A percentile compares a stretch with the other conserved stretches of the same genome.
phyloP scores from a whole-genome alignment of 2,888 invertebrate genomes.

The Oscheius sp. region DNA sequence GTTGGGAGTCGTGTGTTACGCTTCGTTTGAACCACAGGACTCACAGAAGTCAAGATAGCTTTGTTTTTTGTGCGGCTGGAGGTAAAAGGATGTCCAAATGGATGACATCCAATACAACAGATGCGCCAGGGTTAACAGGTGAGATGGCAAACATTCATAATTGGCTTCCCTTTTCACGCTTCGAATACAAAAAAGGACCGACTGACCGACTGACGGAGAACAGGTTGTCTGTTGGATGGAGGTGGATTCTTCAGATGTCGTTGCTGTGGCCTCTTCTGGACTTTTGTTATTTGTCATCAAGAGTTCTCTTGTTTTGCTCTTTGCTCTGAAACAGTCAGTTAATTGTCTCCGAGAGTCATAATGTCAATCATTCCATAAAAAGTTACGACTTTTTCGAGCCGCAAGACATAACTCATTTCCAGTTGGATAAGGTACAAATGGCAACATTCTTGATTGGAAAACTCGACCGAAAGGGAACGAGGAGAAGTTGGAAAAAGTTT shows the following conservation, averaged over 20 bases:
- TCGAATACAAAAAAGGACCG: neutral
- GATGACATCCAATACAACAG: constrained; percentile 29
- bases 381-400: no score
- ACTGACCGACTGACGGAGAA: constrained; percentile 17
- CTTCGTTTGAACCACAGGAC: constrained; percentile 15
- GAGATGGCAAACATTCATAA: constrained; percentile 23
- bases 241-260: constrained; percentile 17
- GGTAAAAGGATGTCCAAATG: constrained; percentile 17
- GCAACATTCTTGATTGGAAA: no score
- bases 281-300: no score
- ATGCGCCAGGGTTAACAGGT: constrained; percentile 32
- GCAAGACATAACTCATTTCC: no score
- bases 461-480: neutral
- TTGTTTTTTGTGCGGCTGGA: neutral
- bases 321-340: neutral
- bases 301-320: neutral
- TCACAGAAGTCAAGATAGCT: neutral
- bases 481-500: neutral
- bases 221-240: constrained; percentile 23
- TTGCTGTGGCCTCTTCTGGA: constrained; percentile 7
- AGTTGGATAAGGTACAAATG: no score
- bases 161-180: no score
- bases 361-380: neutral
- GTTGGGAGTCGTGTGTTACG: constrained; percentile 16
- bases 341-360: neutral